Conservation (phyloP, 1,140 invertebrate species). For the Chymomyza costata region DNA sequence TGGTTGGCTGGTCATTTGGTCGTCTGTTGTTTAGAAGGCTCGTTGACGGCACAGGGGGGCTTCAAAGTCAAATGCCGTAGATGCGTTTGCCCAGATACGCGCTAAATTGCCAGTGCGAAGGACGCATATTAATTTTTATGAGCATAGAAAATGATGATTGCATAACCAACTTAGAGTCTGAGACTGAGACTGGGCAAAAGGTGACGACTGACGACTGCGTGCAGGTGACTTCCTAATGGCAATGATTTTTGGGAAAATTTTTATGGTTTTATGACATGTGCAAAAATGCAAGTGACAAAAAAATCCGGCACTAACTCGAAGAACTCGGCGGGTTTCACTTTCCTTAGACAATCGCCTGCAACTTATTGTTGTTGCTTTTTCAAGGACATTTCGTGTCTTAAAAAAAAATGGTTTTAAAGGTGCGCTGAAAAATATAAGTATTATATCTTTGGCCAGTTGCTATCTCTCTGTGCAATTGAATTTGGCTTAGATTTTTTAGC, state of each 20-base stretch:
- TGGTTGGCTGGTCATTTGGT: no score
- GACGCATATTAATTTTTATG: conserved; percentile 75
- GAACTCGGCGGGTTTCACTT: conserved; percentile 61
- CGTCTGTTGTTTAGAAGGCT: no score
- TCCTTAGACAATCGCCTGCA: conserved; percentile 11
- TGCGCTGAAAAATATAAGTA: conserved; percentile 14
- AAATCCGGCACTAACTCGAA: conserved; percentile 19
- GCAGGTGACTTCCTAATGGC: conserved; percentile 66
- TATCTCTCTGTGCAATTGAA: no score
- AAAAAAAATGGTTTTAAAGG: conserved; percentile 46
- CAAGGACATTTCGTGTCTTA: conserved; percentile 53
- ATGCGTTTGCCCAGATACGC: conserved; percentile 57
- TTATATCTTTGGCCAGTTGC: conserved; percentile 8
- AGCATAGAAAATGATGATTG: conserved; percentile 66
- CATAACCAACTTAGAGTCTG: conserved; percentile 35
- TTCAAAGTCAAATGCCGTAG: conserved; percentile 51
- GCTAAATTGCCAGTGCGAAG: conserved; percentile 63
- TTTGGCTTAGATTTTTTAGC: no score
- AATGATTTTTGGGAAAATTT: conserved; percentile 45
- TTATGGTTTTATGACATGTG: conserved; percentile 49
- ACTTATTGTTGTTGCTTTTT: conserved; percentile 40
- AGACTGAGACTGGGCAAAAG: conserved; percentile 6
- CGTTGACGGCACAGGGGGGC: not conserved
- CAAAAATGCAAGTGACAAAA: conserved; percentile 38
- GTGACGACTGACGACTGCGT: conserved; percentile 4